These are phyloP conservation scores for Thysanoteuthis rhombus DNA, from an alignment of 2,888 invertebrate species.

Conservation along the genomic window DNA sequence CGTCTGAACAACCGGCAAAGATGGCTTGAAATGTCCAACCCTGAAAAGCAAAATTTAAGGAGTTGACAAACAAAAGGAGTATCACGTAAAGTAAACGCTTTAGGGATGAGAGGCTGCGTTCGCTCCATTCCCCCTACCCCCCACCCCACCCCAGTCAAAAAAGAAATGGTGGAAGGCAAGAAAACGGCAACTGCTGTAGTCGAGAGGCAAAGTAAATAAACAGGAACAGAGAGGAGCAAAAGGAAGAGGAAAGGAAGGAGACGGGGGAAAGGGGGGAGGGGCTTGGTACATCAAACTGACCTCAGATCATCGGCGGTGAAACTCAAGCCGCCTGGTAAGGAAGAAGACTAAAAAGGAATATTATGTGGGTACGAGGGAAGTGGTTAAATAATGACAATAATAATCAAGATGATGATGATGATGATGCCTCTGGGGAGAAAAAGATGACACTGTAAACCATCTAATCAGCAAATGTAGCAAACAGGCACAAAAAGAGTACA, in stretches of 20 bases:
- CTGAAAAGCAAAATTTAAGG: not conserved
- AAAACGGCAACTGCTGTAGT: not conserved
- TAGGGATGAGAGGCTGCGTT: not conserved
- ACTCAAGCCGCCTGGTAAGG: not conserved
- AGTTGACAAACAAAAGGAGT: not conserved
- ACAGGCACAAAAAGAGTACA: too few relatives aligned
- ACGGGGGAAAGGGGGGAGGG: not conserved
- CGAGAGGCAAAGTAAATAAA: not conserved
- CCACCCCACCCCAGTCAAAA: not conserved
- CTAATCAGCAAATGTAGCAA: too few relatives aligned
- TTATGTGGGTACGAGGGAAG: too few relatives aligned
- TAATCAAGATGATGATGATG: too few relatives aligned
- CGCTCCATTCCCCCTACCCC: too few relatives aligned
- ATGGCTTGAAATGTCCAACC: not conserved
- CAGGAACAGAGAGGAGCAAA: not conserved
- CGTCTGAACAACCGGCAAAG: not conserved
- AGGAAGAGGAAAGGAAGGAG: not conserved
- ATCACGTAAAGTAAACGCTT: not conserved
- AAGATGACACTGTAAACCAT: too few relatives aligned
- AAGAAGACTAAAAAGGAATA: not conserved
- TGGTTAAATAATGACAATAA: too few relatives aligned
- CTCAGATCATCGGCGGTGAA: not conserved
- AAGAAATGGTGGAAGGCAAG: not conserved
- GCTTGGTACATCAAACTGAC: not conserved
- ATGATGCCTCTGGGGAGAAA: too few relatives aligned